phyloP scores from a whole-genome alignment of 2,888 invertebrate species.

The Synergus itoensis region DNA sequence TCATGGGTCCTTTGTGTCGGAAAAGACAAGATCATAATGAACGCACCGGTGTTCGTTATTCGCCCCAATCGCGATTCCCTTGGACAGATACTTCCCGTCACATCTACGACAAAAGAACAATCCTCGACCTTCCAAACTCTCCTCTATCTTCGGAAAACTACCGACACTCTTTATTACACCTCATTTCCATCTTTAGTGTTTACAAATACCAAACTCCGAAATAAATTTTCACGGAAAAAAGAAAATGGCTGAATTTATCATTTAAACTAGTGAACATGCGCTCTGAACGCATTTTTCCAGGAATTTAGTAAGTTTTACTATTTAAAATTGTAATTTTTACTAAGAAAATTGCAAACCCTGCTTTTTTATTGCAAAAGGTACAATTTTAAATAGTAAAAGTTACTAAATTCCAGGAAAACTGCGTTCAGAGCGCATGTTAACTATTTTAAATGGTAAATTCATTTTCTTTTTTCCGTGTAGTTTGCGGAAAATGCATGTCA shows the following conservation, averaged over 20 bases:
- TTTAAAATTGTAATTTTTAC: too few species aligned
- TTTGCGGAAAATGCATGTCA: neutral
- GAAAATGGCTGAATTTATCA: too few species aligned
- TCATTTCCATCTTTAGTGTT: neutral
- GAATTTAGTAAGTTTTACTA: too few species aligned
- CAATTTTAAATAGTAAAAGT: too few species aligned
- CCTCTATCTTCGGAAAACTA: slow-evolving; percentile 9
- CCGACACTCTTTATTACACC: neutral
- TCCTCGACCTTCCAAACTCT: neutral
- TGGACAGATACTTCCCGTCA: slow-evolving; percentile 7
- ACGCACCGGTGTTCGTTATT: slow-evolving; percentile 1
- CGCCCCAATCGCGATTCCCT: slow-evolving; percentile 7
- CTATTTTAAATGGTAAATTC: too few species aligned
- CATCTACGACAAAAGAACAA: slow-evolving; percentile 6
- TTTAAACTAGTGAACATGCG: too few species aligned
- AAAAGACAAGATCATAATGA: slow-evolving; percentile 23
- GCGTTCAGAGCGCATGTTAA: too few species aligned
- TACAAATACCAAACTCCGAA: neutral
- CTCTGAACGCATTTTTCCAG: too few species aligned
- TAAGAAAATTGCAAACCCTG: too few species aligned
- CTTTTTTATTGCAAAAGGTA: too few species aligned
- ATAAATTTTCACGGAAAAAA: neutral
- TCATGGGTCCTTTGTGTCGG: slow-evolving; percentile 3
- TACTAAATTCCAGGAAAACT: too few species aligned
- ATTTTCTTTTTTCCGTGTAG: too few species aligned